These are phyloP conservation scores for Crocallis elinguaria DNA, from an alignment of 2,888 invertebrate species.

Conservation along the genomic window DNA sequence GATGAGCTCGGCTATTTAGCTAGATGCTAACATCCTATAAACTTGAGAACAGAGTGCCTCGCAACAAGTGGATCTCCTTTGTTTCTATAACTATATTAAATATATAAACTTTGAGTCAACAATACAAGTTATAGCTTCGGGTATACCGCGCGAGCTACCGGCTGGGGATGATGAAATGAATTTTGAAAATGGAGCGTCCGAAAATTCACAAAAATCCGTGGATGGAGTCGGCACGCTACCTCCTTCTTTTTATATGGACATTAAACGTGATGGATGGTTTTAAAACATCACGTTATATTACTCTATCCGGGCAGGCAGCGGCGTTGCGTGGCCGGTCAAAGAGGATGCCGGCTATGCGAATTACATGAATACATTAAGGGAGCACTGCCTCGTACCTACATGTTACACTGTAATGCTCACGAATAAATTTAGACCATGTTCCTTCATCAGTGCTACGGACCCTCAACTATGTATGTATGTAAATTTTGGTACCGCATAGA, in stretches of 20 bases:
- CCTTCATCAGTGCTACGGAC: slow-evolving; percentile 72
- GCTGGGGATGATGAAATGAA: slow-evolving; percentile 31
- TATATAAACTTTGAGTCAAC: slow-evolving; percentile 35
- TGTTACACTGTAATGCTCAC: slow-evolving; percentile 82
- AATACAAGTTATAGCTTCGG: slow-evolving; percentile 32
- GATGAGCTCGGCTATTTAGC: slow-evolving; percentile 49
- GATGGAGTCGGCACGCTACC: slow-evolving; percentile 66
- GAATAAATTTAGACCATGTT: slow-evolving; percentile 81
- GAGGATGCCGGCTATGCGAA: slow-evolving; percentile 84
- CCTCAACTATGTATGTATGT: slow-evolving; percentile 72
- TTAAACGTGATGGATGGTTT: slow-evolving; percentile 84
- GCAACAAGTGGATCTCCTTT: slow-evolving; percentile 59
- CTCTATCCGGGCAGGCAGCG: slow-evolving; percentile 78
- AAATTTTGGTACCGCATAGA: slow-evolving; percentile 68
- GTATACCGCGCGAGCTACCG: slow-evolving; percentile 17
- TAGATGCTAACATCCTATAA: slow-evolving; percentile 57
- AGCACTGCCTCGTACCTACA: slow-evolving; percentile 77
- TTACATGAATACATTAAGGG: slow-evolving; percentile 85
- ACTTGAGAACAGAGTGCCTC: slow-evolving; percentile 50
- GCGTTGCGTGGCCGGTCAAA: slow-evolving; percentile 84
- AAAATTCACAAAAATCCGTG: slow-evolving; percentile 58
- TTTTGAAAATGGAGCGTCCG: slow-evolving; percentile 49
- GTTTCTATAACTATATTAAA: slow-evolving; percentile 43
- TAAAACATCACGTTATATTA: slow-evolving; percentile 84
- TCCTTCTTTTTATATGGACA: slow-evolving; percentile 80